Base-by-base conservation (phyloP, 2,888 invertebrate genomes). In the Koerneria pararmatus region DNA sequence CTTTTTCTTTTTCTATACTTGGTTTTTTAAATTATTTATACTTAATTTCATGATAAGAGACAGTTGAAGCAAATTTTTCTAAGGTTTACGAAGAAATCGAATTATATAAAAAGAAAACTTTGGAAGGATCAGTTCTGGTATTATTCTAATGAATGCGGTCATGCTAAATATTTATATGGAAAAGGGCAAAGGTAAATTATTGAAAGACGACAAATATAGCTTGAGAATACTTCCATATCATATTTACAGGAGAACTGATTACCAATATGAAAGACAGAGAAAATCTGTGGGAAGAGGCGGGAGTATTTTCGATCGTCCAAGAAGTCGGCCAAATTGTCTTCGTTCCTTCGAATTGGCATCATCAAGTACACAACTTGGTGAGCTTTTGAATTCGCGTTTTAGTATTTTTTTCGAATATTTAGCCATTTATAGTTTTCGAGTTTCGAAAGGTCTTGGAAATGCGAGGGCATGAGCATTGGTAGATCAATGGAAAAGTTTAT, bases 281-380 rank as follows among this genome's bases (percentile, higher is more conserved):
- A 11, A 60, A 69, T 8, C 15, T 56, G 27, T 74, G 72, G 66
- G 60, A 56, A 22, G 53, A 68, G 11, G 67, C 53, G 1, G 64
- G 51, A 31, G 73, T 62, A 59, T 64, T 67, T 19, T 24, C 34
- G 11, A 27, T 57, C 27, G 87, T 89, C 75, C 97, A 98, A 86
- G 88, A 89, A 76, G 85, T 88, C 65, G 93, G 93, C 65, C 91
- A 95, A 86, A 90, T 91, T 24, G 88, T 98, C 73, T 97, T 95
- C 87, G 91, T 98, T 53, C 97, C 98, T 29, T 92, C 93, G 67
- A 91, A 92, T 41, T 98, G 95, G 95, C 89, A 91, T 85, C 98
- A 98, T 86, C 94, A 95, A 88, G 98, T 98, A 64, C 89, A 89
- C 86, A 98, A 98, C 86, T 79, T 91, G 83, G 89, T 89, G 85